Evolutionary conservation across 2,113 vertebrate species (phyloP).

Genomic region (Myocastor coypus): DNA sequence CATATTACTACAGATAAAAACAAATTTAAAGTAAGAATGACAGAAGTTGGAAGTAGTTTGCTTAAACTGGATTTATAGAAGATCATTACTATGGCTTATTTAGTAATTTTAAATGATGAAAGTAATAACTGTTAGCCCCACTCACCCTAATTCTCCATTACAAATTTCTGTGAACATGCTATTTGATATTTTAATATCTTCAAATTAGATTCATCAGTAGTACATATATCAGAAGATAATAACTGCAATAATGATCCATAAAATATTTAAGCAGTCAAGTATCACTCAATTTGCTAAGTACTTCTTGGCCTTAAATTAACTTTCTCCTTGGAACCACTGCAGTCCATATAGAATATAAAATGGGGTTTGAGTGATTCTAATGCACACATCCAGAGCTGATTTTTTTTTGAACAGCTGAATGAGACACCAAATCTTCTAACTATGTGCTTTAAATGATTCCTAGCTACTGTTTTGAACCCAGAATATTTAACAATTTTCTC

Average conservation of each 20-base stretch:
- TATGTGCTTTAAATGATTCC: neutral
- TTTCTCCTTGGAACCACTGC: neutral
- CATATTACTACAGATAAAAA: neutral
- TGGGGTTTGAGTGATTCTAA: neutral
- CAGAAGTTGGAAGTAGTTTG: neutral
- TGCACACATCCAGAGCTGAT: neutral
- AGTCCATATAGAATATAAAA: neutral
- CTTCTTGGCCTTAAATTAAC: neutral
- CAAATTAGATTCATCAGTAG: neutral
- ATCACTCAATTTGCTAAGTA: neutral
- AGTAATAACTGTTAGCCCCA: fast-evolving
- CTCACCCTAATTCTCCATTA: neutral
- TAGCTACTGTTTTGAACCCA: neutral
- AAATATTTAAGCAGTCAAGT: neutral
- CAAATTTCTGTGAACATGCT: neutral
- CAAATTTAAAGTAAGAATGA: neutral
- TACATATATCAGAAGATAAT: neutral
- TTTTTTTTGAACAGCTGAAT: neutral
- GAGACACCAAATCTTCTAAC: neutral
- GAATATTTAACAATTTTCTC: neutral
- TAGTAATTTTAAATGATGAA: neutral
- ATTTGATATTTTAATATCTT: neutral
- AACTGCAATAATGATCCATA: neutral
- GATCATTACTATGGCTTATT: neutral
- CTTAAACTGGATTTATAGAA: neutral